Evolutionary conservation across 2,797 vertebrate species (phyloP).

Genomic region (Hippoglossus hippoglossus): DNA sequence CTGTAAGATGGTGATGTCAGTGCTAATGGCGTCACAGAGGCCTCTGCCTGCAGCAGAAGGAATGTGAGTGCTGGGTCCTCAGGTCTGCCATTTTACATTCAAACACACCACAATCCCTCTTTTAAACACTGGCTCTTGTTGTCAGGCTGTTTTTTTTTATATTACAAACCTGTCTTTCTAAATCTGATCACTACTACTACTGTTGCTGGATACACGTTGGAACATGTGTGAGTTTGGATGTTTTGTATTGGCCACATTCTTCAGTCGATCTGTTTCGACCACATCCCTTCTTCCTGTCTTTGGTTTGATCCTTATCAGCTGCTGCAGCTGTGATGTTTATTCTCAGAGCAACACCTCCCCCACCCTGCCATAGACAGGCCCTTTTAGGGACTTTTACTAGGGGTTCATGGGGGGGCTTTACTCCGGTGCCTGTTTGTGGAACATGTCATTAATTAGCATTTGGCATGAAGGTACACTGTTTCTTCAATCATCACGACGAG

Average conservation of each 20-base stretch:
- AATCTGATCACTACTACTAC: neutral
- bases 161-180: neutral
- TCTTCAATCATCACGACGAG: slow-evolving; percentile 3
- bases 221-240: neutral
- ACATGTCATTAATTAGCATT: slow-evolving; percentile 25
- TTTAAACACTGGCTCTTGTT: neutral
- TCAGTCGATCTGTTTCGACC: neutral
- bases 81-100: slow-evolving; percentile 1
- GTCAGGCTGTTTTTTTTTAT: neutral
- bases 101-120: neutral
- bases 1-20: slow-evolving; percentile 67
- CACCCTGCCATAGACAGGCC: slow-evolving; percentile 21
- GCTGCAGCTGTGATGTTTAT: slow-evolving; percentile 53
- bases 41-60: slow-evolving; percentile 17
- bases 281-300: slow-evolving; percentile 34
- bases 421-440: slow-evolving; percentile 12
- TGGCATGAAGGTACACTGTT: neutral
- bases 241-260: neutral
- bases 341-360: slow-evolving; percentile 49
- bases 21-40: slow-evolving; percentile 57
- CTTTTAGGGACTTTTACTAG: slow-evolving; percentile 57
- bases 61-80: slow-evolving; percentile 28
- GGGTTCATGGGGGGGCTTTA: neutral
- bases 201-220: neutral
- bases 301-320: slow-evolving; percentile 27